Evolutionary conservation across 2,888 invertebrate genomes (phyloP), one percentile per base, ranked within the genome.

Genomic region (Mesorhabditis belari): DNA sequence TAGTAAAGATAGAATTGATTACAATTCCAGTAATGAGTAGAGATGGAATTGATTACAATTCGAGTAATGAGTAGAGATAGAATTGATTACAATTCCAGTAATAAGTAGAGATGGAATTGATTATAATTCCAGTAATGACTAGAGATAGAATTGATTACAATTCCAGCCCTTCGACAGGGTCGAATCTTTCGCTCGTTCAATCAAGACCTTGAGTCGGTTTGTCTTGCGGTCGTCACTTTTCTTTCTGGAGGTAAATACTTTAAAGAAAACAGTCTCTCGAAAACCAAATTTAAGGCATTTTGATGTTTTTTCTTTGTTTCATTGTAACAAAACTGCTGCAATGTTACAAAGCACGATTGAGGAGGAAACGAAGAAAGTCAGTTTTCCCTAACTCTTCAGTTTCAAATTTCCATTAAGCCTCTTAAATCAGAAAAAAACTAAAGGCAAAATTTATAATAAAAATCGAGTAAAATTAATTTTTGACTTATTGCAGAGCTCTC

Each of bases 241-340:
- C 56, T 70, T 3, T 58, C 63, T 3, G 70, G 68, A 3, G 70
- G n/a, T n/a, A n/a, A n/a, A n/a, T n/a, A n/a, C n/a, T n/a, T n/a
- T n/a, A n/a, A n/a, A n/a, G n/a, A n/a, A n/a, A n/a, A n/a, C n/a
- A n/a, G n/a, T n/a, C n/a, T n/a, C n/a, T n/a, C n/a, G n/a, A n/a
- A n/a, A n/a, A n/a, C n/a, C n/a, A n/a, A n/a, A n/a, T n/a, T n/a
- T n/a, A n/a, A n/a, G 44, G 44, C n/a, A 35, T 68, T 26, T 26
- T 70, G 12, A 57, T 70, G 9, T 70, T 70, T 58, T 61, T 68
- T 28, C 59, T 64, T 12, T 70, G 70, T 54, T 70, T 70, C 58
- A 62, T 70, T 19, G 64, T 70, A 6, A 70, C 70, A 19, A 70
- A 70, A 49, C 68, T 67, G 49, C 57, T 70, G 49, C 70, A 70